phyloP scores from a whole-genome alignment of 1,140 invertebrate genomes.

The Cotesia typhae region DNA sequence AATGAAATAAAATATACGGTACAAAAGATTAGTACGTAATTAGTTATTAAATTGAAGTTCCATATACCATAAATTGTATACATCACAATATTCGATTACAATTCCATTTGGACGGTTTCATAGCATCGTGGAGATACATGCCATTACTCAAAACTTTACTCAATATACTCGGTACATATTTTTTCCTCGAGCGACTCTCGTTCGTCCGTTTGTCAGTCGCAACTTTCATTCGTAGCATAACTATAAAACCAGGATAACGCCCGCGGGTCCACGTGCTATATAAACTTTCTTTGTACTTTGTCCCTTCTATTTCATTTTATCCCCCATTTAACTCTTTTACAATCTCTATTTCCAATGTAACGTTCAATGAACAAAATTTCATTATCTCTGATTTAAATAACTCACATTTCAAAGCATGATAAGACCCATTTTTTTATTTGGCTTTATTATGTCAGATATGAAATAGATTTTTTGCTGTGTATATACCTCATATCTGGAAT shows the following conservation, averaged over 20 bases:
- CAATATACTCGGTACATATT: neutral
- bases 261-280: conserved; percentile 1
- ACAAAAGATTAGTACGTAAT: neutral
- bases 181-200: conserved; percentile 26
- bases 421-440: neutral
- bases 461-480: too few relatives aligned
- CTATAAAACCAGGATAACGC: conserved; percentile 5
- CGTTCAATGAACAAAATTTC: conserved; percentile 4
- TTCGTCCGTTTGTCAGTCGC: conserved; percentile 24
- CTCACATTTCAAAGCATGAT: neutral
- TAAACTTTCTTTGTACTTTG: conserved; percentile 9
- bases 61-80: neutral
- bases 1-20: too few relatives aligned
- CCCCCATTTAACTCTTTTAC: conserved; percentile 30
- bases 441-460: too few relatives aligned
- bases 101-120: conserved; percentile 35
- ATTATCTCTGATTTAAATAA: neutral
- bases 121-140: conserved; percentile 22
- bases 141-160: too few relatives aligned
- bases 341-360: conserved; percentile 19
- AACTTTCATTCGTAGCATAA: too few relatives aligned
- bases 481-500: too few relatives aligned
- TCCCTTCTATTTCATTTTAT: conserved; percentile 28
- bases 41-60: conserved; percentile 15
- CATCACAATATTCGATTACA: conserved; percentile 37